Base-by-base conservation (phyloP, 30 jellyfish, hydroid and myxozoan genomes). In the Hydra vulgaris region DNA sequence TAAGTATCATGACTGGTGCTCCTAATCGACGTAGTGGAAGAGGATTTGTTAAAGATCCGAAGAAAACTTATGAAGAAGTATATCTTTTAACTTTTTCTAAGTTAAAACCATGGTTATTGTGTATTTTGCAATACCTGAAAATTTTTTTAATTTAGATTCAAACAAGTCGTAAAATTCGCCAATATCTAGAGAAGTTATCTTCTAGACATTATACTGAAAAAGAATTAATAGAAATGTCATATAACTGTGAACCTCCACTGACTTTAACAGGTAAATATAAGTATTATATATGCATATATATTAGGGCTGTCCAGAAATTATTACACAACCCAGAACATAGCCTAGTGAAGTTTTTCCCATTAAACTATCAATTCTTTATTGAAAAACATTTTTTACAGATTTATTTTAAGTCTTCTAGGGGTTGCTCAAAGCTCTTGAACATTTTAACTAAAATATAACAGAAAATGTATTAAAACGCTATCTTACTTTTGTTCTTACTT, bases 41-140 rank as follows among this genome's bases (percentile, higher is more conserved):
- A 18, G 78, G 80, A 0, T 81, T 84, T 61, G 69, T 85, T 66
- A 84, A 77, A 20, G 85, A 90, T 66, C 97, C 97, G 12, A 90
- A 92, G 94, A 87, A 87, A 81, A 80, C 89, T 18, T 92, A 92
- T 79, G 98, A 92, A 92, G 98, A 92, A 94, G 98, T 91, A 86
- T 71, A 26, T 21, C 21, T 21, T 15, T 68, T 68, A 68, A 8
- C 16, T n/a, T 18, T 53, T 21, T 27, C 52, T 66, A n/a, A n/a
- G n/a, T n/a, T 7, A 17, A 1, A 1, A 40, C 61, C 61, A 40
- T 12, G 12, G 8, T 40, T 40, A 3, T 40, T 12, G 12, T 40
- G 12, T 3, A 5, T 40, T 40, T 40, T 40, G 5, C 12, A 5
- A 40, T 40, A 40, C 61, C 61, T 40, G 12, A 40, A 40, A 5